phyloP scores from a whole-genome alignment of 2,888 invertebrate genomes.

The Miltochrista miniata region DNA sequence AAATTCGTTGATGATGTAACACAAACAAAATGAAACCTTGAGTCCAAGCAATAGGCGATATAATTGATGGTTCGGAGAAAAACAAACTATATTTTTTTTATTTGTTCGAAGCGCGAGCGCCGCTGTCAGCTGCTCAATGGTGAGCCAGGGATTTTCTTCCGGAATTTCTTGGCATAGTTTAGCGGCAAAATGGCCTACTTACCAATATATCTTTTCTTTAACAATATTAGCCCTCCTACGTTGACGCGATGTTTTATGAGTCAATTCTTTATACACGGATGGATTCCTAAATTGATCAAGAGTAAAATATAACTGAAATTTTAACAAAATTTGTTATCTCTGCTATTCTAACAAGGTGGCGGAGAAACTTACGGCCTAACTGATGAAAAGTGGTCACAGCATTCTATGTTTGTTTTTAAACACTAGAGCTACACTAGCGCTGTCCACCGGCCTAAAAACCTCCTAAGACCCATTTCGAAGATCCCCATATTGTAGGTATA shows the following conservation, averaged over 20 bases:
- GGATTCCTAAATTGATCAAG: no score
- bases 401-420: no score
- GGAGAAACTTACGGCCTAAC: no score
- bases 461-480: no score
- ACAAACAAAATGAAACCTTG: constrained; percentile 27
- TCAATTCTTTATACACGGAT: no score
- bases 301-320: no score
- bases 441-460: no score
- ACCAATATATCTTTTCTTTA: constrained; percentile 13
- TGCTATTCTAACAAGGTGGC: no score
- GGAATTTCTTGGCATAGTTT: constrained; percentile 45
- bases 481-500: no score
- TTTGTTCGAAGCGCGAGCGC: constrained; percentile 31
- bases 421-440: no score
- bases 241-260: background rate
- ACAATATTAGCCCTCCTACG: background rate
- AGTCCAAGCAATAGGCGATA: constrained; percentile 11
- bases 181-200: constrained; percentile 32
- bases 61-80: constrained; percentile 12
- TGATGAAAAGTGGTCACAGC: no score
- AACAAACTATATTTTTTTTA: constrained; percentile 25
- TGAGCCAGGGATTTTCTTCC: constrained; percentile 54
- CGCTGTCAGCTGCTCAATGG: constrained; percentile 52
- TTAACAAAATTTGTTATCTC: no score
- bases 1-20: constrained; percentile 31